These are phyloP conservation scores for Hypomecis punctinalis DNA, from an alignment of 2,888 invertebrate genomes.

Conservation along the genomic window DNA sequence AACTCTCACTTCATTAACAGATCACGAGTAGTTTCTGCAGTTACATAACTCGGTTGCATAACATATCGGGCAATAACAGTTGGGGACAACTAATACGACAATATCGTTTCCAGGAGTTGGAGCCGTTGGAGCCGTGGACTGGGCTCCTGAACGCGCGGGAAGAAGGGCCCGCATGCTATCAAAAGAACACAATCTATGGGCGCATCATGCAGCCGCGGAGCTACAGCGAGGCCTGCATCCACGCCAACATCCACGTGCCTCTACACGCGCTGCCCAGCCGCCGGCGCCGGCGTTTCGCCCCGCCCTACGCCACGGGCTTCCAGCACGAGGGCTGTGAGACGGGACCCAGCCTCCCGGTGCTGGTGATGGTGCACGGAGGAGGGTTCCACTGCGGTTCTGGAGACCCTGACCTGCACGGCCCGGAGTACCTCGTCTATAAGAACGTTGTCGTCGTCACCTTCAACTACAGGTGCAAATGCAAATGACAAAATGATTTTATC, in stretches of 20 bases:
- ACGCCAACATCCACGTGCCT: conserved; percentile 74
- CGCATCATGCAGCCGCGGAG: conserved; percentile 54
- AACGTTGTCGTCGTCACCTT: conserved; percentile 76
- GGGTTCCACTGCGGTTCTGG: conserved; percentile 77
- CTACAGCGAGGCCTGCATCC: conserved; percentile 71
- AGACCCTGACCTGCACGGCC: conserved; percentile 70
- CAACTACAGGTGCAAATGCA: conserved; percentile 78
- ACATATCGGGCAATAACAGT: no score
- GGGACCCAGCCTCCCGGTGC: conserved; percentile 58
- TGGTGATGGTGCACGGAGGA: conserved; percentile 78
- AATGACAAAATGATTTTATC: no score
- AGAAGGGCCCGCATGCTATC: conserved; percentile 86
- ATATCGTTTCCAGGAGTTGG: conserved; percentile 83
- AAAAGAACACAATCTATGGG: conserved; percentile 77
- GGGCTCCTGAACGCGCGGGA: conserved; percentile 80
- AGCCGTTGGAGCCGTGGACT: conserved; percentile 77
- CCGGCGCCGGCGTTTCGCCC: conserved; percentile 25
- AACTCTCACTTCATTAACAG: no score
- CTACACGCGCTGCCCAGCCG: conserved; percentile 49
- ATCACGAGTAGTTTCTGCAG: no score
- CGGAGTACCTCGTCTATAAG: conserved; percentile 68
- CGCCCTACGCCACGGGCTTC: conserved; percentile 1
- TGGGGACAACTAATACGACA: no score
- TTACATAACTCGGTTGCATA: no score
- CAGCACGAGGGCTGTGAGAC: conserved; percentile 14